phyloP scores from a whole-genome alignment of 2,797 vertebrate genomes.

The Danio aesculapii region DNA sequence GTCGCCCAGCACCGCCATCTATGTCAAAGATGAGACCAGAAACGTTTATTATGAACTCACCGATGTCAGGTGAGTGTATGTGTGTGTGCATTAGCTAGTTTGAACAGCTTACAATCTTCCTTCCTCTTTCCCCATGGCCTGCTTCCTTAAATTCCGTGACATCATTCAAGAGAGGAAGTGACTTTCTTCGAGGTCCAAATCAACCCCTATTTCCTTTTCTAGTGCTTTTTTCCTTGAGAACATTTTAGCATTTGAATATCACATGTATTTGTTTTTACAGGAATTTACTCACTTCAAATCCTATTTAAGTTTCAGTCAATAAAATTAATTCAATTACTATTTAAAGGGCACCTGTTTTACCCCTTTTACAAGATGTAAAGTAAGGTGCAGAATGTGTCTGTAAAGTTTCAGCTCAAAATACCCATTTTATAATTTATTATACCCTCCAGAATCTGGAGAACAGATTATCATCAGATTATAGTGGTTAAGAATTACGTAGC shows the following conservation, averaged over 20 bases:
- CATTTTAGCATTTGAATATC: neutral
- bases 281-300: neutral
- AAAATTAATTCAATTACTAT: too few relatives aligned
- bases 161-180: constrained; percentile 24
- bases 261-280: neutral
- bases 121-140: constrained; percentile 18
- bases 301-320: too few relatives aligned
- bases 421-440: too few relatives aligned
- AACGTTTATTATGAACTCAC: constrained; percentile 95
- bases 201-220: constrained; percentile 29
- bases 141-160: constrained; percentile 11
- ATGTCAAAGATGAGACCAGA: constrained; percentile 96
- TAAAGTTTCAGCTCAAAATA: too few relatives aligned
- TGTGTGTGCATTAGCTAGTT: constrained; percentile 16
- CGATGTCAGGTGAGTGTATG: constrained; percentile 85
- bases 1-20: constrained; percentile 93
- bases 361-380: too few relatives aligned
- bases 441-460: too few relatives aligned
- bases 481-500: too few relatives aligned
- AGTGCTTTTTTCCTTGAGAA: constrained; percentile 30
- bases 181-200: constrained; percentile 12
- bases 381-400: too few relatives aligned
- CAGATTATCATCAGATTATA: too few relatives aligned
- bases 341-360: too few relatives aligned
- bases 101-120: constrained; percentile 36